Evolutionary conservation across 2,888 invertebrate species (phyloP), one percentile per base, ranked within the genome.

Genomic region (Aethes cnicana): DNA sequence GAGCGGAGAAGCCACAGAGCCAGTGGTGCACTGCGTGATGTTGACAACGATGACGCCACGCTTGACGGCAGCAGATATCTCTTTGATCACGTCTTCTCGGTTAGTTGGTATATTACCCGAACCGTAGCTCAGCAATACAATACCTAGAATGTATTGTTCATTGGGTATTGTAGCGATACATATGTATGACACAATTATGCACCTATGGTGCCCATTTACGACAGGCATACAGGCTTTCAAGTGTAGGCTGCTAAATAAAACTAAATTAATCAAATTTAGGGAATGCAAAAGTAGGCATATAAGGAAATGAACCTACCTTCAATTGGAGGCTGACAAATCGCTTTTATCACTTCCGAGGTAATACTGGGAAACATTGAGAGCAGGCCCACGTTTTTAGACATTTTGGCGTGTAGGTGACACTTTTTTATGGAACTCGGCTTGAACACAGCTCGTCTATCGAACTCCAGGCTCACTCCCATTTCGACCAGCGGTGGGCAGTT

Each of bases 361-460:
- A 99, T 97, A 58, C 97, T 96, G 0, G 98, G 98, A 73, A 98
- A 98, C 64, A 98, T 92, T 8, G 96, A 91, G 30, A 98, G 76
- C 14, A 98, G 78, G 0, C 96, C 96, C 1, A 98, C 98, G 74
- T 98, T 95, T 57, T 94, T 91, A 66, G 95, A 95, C 74, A 98
- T 90, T 8, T 91, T 90, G 1, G 93, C 91, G 64, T 95, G 94
- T 0, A 97, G 93, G 5, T 84, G 74, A 66, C 96, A 96, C 62
- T 92, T 93, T 49, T 85, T 78, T 23, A 89, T 88, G 4, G 75
- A 75, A 0, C 66, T 81, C 0, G 88, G 88, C 25, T 83, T 81
- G 65, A 90, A 88, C 47, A 88, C 78, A 0, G 84, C 87, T 1
- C 84, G 66, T 57, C 77, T 84, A 62, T 89, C 85, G 2, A 95